Evolutionary conservation across 1,140 invertebrate genomes (phyloP), one percentile per base, ranked within the genome.

Genomic region (Drosophila orena): DNA sequence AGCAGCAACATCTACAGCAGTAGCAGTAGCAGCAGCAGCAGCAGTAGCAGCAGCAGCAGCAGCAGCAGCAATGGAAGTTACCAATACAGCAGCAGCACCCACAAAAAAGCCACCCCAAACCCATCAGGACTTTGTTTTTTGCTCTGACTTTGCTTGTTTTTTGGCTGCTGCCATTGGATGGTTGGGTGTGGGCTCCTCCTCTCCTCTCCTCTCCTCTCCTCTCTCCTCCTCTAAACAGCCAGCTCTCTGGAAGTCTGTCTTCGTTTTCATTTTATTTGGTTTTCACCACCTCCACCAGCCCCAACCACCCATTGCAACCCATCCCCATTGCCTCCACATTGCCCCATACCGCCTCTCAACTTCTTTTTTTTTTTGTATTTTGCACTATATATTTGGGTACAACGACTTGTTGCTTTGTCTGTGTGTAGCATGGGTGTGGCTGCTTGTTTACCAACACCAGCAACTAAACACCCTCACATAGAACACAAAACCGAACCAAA

Each of bases 321-420:
- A 10, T 10, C 30, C 30, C 30, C 30, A 30, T 10, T 30, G 7
- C 2, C 8, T 30, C 2, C 30, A 8, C 30, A 10, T 30, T 30
- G 10, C 30, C 30, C 30, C 30, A 30, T 30, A 10, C 30, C 30
- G 7, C 59, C 52, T 55, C 47, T 11, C 40, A 24, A 43, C 57
- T 46, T 38, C 44, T 58, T 52, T 56, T 61, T 56, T 79, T n/a
- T n/a, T n/a, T n/a, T n/a, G n/a, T n/a, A 55, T 49, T 59, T 49
- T 79, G 50, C 46, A 69, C 66, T 79, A 84, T 89, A 79, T 89
- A 84, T 89, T 89, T 60, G 85, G 84, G 84, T 89, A 89, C 84
- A 89, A 89, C 84, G 84, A 89, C 84, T 89, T 89, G 84, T 89
- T 89, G 84, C 84, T 79, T 88, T 88, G 81, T 81, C 64, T 68